Evolutionary conservation across 2,113 vertebrate genomes (phyloP), one percentile per base, ranked within the genome.

Genomic region (Cavia aperea): DNA sequence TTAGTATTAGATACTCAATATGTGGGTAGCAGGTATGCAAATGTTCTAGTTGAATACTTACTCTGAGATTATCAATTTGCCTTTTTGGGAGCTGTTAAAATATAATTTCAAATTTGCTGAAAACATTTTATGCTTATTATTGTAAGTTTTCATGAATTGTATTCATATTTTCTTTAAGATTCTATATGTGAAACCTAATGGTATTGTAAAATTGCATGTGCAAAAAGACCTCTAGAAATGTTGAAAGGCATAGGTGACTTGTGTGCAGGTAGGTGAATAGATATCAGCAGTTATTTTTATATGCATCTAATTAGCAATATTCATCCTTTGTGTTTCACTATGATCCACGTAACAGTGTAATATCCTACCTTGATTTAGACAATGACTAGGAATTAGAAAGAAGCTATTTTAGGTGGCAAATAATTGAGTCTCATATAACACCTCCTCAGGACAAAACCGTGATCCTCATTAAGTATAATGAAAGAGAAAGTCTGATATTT

Each of bases 61-160:
- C 75, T 86, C 75, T 83, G 13, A 86, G 10, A 92, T 82, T 81
- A 26, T 39, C 62, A 77, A 58, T 8, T 29, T 83, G 51, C 21
- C 2, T 88, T 91, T 93, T 81, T n/a, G 58, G 86, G 56, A 60
- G 60, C 36, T 89, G 81, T 58, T 66, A 91, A 96, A 94, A 93
- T 86, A 2, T 63, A 75, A 13, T 88, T 95, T 92, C 23, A 39
- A 92, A 49, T 24, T 33, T 79, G 65, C n/a, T 88, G n/a, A 73
- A 70, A 94, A 83, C 94, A 82, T 82, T 62, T 95, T 89, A 26
- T 58, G 4, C 5, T 54, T 19, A 78, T 14, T 77, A 26, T 43
- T 43, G 14, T 51, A 23, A 75, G 9, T 89, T 89, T 54, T 89
- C 26, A n/a, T 81, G 29, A 73, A 46, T 81, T 91, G 51, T 18